Conservation (phyloP, 2,888 invertebrate genomes). For the Petrolisthes cinctipes region DNA sequence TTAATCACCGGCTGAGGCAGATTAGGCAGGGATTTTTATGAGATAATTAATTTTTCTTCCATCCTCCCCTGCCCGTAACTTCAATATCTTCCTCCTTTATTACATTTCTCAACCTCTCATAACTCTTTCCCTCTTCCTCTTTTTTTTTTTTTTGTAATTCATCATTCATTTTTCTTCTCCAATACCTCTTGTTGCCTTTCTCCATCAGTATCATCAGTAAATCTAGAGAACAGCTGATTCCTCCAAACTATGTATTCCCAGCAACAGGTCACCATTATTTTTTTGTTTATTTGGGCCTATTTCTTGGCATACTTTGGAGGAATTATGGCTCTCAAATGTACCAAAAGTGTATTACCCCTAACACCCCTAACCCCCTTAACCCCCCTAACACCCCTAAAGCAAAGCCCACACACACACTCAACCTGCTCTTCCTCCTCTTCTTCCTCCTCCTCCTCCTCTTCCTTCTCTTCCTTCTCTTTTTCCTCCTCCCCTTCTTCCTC, state of each 20-base stretch:
- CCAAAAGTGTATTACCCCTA: too few relatives aligned
- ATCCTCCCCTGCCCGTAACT: background rate
- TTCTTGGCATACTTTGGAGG: too few relatives aligned
- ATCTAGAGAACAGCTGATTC: too few relatives aligned
- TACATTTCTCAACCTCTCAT: background rate
- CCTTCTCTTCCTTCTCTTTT: background rate
- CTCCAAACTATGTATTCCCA: too few relatives aligned
- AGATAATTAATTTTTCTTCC: background rate
- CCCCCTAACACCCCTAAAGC: too few relatives aligned
- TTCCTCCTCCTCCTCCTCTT: background rate
- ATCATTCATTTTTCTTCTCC: background rate
- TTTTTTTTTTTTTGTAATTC: conserved; percentile 16
- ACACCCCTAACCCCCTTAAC: too few relatives aligned
- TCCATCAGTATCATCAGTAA: background rate
- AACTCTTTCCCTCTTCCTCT: background rate
- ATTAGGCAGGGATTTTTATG: conserved; percentile 26
- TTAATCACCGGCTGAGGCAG: conserved; percentile 24
- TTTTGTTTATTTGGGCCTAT: too few relatives aligned
- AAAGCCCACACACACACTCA: too few relatives aligned
- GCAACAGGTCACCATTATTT: too few relatives aligned
- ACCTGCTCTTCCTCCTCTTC: too few relatives aligned
- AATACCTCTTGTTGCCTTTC: background rate
- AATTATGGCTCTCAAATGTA: too few relatives aligned
- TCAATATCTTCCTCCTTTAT: background rate
- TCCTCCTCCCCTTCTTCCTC: background rate